Conservation (phyloP, 92 coral and sea anemone species). For the Porites divaricata region DNA sequence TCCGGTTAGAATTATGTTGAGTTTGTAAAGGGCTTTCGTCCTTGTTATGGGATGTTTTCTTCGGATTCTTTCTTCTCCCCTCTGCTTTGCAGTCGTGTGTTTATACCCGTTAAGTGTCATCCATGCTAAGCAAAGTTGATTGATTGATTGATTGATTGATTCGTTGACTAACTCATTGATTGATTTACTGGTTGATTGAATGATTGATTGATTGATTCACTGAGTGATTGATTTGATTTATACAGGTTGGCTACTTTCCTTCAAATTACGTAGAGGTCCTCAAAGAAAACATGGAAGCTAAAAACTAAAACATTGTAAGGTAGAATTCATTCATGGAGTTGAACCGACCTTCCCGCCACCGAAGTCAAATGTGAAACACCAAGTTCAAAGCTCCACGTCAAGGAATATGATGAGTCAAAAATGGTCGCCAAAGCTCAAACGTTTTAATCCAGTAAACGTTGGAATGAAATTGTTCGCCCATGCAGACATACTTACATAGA, state of each 20-base stretch:
- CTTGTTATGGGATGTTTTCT: too few relatives aligned
- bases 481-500: too few relatives aligned
- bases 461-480: not conserved
- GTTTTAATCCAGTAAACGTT: not conserved
- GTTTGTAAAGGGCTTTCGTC: not conserved
- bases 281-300: constrained; percentile 54
- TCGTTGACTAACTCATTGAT: too few relatives aligned
- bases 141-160: too few relatives aligned
- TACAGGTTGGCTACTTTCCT: constrained; percentile 93
- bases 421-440: too few relatives aligned
- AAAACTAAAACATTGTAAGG: not conserved
- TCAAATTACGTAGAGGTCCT: constrained; percentile 85
- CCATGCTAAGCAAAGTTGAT: too few relatives aligned
- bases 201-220: too few relatives aligned
- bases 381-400: not conserved
- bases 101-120: not conserved
- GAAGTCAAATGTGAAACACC: not conserved
- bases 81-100: not conserved
- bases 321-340: too few relatives aligned
- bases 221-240: too few relatives aligned
- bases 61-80: too few relatives aligned
- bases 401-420: not conserved
- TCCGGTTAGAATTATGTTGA: not conserved
- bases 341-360: not conserved
- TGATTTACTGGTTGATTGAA: too few relatives aligned